Percentiles rank a stretch among this genome's conserved stretches.
Conservation (phyloP, 2,888 invertebrate genomes). For the Lepidocyrtoides sp. region DNA sequence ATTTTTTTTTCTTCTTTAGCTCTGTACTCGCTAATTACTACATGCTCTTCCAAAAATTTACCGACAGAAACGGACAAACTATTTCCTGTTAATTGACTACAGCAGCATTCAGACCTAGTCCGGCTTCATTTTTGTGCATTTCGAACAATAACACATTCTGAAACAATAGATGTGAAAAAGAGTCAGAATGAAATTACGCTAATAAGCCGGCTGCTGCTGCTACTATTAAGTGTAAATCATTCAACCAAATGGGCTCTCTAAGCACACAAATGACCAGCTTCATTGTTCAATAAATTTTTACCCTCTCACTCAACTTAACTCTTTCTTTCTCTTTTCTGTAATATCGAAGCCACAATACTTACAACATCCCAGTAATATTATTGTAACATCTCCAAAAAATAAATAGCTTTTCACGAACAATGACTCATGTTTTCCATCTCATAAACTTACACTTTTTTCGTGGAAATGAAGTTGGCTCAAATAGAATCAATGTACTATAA, state of each 20-base stretch:
- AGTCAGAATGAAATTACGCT: background rate
- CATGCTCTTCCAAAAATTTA: constrained; percentile 33
- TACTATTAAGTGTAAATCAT: constrained; percentile 49
- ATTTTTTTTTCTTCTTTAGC: background rate
- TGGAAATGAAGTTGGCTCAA: background rate
- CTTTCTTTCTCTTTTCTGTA: background rate
- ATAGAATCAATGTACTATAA: constrained; percentile 16
- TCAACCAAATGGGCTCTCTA: constrained; percentile 31
- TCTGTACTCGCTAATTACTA: constrained; percentile 58
- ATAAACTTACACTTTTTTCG: constrained; percentile 80
- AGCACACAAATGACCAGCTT: constrained; percentile 51
- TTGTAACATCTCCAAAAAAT: constrained; percentile 50
- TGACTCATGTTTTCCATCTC: constrained; percentile 83
- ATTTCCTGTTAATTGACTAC: constrained; percentile 74
- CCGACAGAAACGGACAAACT: constrained; percentile 52
- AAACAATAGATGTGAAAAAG: constrained; percentile 52
- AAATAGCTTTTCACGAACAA: constrained; percentile 63
- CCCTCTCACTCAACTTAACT: background rate
- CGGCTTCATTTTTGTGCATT: background rate
- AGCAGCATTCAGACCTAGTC: constrained; percentile 19
- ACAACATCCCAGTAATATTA: constrained; percentile 32
- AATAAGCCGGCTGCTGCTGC: constrained; percentile 18
- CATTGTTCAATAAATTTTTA: constrained; percentile 31
- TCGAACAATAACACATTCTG: constrained; percentile 15
- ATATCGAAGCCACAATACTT: background rate